Percentiles rank a stretch among this genome's conserved stretches.
Evolutionary conservation across 2,888 invertebrate species (phyloP).

Genomic region (Phengaris alcon): DNA sequence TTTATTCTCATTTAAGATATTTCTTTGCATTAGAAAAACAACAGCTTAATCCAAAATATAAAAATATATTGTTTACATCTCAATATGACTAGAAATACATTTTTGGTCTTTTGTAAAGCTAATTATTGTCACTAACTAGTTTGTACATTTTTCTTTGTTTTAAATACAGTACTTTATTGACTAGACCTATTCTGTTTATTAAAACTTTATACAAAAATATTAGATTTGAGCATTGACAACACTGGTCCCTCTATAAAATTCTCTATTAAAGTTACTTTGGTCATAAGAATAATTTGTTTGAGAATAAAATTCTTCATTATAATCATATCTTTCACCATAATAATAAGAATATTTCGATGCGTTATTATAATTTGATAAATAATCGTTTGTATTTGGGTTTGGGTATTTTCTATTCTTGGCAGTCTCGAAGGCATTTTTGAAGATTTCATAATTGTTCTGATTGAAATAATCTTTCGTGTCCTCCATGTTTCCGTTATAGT

Average conservation of each 20-base stretch:
- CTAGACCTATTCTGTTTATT: conserved; percentile 42
- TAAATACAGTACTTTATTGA: conserved; percentile 42
- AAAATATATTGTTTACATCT: conserved; percentile 42
- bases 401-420: conserved; percentile 55
- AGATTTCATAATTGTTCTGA: conserved; percentile 78
- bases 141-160: conserved; percentile 2
- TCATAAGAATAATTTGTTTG: conserved; percentile 58
- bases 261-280: conserved; percentile 62
- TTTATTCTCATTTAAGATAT: too few species aligned
- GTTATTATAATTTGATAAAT: conserved; percentile 46
- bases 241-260: conserved; percentile 62
- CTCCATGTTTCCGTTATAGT: conserved; percentile 42
- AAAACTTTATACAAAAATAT: conserved; percentile 38
- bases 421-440: conserved; percentile 79
- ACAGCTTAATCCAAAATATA: conserved; percentile 45
- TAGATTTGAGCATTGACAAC: conserved; percentile 68
- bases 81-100: conserved; percentile 62
- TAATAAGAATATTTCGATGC: conserved; percentile 51
- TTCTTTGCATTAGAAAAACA: conserved; percentile 28
- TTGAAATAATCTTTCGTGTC: conserved; percentile 64
- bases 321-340: conserved; percentile 56
- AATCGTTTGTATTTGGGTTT: conserved; percentile 50
- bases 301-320: conserved; percentile 52
- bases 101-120: conserved; percentile 47
- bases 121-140: conserved; percentile 55